Percentiles rank a stretch among this genome's conserved stretches.
Conservation (phyloP, 2,888 invertebrate species). For the Piscicola geometra region DNA sequence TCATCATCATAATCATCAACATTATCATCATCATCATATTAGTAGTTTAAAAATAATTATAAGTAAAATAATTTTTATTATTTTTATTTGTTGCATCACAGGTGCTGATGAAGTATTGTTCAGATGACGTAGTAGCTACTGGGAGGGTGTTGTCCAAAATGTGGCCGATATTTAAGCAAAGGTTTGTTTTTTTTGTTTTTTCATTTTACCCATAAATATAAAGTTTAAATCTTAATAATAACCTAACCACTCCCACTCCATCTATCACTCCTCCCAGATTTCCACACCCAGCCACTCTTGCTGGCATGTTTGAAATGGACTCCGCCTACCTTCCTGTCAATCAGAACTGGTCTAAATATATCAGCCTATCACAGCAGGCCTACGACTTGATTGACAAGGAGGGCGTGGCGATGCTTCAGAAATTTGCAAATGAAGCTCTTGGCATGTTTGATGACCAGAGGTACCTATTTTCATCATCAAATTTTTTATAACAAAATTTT, state of each 20-base stretch:
- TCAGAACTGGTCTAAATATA: constrained; percentile 80
- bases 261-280: constrained; percentile 59
- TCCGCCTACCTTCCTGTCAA: constrained; percentile 85
- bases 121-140: constrained; percentile 76
- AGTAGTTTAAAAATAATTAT: constrained; percentile 70
- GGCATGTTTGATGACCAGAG: constrained; percentile 52
- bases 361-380: constrained; percentile 76
- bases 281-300: constrained; percentile 88
- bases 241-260: background rate
- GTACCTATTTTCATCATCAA: constrained; percentile 39
- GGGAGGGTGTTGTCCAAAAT: constrained; percentile 61
- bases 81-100: too few relatives aligned
- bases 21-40: too few relatives aligned
- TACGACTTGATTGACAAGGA: too few relatives aligned
- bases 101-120: constrained; percentile 80
- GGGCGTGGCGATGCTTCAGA: too few relatives aligned
- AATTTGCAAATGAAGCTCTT: constrained; percentile 80
- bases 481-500: background rate
- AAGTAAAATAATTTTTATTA: background rate
- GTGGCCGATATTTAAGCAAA: constrained; percentile 73
- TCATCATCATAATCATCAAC: too few relatives aligned
- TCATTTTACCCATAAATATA: too few relatives aligned
- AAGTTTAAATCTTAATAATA: too few relatives aligned
- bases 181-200: constrained; percentile 59
- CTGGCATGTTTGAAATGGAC: constrained; percentile 89